Evolutionary conservation across 2,113 vertebrate species (phyloP).

Genomic region (Podarcis raffonei): DNA sequence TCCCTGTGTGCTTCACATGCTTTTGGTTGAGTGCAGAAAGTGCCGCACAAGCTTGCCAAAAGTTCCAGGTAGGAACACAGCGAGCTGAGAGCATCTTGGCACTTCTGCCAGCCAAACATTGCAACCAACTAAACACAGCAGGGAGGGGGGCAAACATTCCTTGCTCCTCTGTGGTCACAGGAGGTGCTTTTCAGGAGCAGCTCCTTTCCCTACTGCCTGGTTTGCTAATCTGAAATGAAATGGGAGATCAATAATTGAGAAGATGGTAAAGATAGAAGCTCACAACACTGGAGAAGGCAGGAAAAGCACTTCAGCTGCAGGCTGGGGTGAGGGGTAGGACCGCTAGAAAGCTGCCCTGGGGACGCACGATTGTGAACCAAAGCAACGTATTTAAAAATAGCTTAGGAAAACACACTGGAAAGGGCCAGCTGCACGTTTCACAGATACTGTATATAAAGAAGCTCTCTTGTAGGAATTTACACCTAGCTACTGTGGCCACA

Average conservation of each 20-base stretch:
- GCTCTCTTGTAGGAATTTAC: not conserved
- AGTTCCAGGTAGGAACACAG: not conserved
- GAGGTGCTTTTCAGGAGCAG: not conserved
- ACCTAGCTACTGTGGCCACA: not conserved
- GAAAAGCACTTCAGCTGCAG: not conserved
- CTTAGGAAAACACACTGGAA: not conserved
- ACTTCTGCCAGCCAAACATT: not conserved
- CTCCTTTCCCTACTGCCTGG: not conserved
- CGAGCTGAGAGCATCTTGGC: not conserved
- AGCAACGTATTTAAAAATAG: constrained; percentile 18
- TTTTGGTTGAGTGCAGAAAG: not conserved
- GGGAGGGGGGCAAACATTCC: not conserved
- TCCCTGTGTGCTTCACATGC: not conserved
- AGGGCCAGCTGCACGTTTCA: not conserved
- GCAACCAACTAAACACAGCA: not conserved
- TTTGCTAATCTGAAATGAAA: constrained; percentile 1
- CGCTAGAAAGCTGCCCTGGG: not conserved
- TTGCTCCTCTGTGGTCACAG: not conserved
- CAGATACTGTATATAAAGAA: not conserved
- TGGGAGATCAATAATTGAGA: constrained; percentile 1
- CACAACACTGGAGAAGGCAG: not conserved
- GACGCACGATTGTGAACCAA: not conserved
- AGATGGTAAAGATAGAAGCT: not conserved
- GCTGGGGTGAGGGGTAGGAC: not conserved
- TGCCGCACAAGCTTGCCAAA: not conserved